These are phyloP conservation scores for Spialia ferax DNA, from an alignment of 2,888 invertebrate genomes.

Conservation along the genomic window DNA sequence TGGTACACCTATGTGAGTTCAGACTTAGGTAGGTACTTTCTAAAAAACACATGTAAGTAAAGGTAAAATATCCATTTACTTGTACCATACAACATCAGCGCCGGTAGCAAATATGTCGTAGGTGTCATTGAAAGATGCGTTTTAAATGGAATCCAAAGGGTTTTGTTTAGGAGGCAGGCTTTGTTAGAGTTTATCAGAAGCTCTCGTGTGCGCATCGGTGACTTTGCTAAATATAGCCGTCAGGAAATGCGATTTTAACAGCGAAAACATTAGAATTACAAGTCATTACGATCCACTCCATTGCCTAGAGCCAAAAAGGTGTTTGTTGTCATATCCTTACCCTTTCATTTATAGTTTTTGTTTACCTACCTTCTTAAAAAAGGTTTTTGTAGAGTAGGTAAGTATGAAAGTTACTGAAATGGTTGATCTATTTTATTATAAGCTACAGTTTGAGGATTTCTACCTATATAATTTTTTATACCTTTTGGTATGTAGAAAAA, in stretches of 20 bases:
- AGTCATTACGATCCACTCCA: slow-evolving; percentile 78
- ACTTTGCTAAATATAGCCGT: slow-evolving; percentile 72
- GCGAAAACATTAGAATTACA: slow-evolving; percentile 84
- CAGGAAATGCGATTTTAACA: slow-evolving; percentile 86
- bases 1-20: too few relatives aligned
- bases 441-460: background rate
- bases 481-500: background rate
- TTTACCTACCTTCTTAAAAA: slow-evolving; percentile 36
- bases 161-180: slow-evolving; percentile 71
- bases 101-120: slow-evolving; percentile 58
- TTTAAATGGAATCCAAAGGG: slow-evolving; percentile 75
- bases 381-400: background rate
- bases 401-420: background rate
- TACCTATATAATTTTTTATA: background rate
- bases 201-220: slow-evolving; percentile 75
- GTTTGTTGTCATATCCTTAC: slow-evolving; percentile 75
- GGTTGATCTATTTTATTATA: background rate
- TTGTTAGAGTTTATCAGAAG: slow-evolving; percentile 69
- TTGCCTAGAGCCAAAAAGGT: slow-evolving; percentile 81
- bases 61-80: slow-evolving; percentile 42
- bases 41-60: too few relatives aligned
- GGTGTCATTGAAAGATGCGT: slow-evolving; percentile 76
- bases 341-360: slow-evolving; percentile 61
- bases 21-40: too few relatives aligned
- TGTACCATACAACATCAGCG: slow-evolving; percentile 50